A percentile compares a stretch with the other conserved stretches of the same genome.
phyloP scores from a whole-genome alignment of 2,797 vertebrate species.

The Thunnus albacares region DNA sequence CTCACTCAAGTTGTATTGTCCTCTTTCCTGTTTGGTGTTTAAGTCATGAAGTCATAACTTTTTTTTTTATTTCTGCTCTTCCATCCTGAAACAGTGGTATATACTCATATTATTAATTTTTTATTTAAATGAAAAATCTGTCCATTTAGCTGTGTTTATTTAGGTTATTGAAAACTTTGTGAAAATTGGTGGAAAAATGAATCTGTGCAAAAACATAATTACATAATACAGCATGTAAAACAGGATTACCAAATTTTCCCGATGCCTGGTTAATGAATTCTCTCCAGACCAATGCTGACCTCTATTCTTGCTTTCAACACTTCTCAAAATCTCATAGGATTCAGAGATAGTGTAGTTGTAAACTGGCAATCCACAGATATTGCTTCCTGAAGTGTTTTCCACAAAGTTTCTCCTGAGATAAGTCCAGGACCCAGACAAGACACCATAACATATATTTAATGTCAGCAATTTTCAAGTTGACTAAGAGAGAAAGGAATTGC shows the following conservation, averaged over 20 bases:
- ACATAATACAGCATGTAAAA: neutral
- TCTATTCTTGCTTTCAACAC: neutral
- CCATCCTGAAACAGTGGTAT: neutral
- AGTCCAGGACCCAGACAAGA: constrained; percentile 38
- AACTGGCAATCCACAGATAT: neutral
- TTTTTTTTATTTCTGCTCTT: neutral
- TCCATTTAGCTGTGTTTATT: neutral
- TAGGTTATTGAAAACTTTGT: neutral
- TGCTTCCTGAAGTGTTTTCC: constrained; percentile 11
- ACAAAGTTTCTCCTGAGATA: constrained; percentile 12
- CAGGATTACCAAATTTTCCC: neutral
- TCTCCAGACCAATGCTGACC: neutral
- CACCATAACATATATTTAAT: constrained; percentile 51
- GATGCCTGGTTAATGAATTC: neutral
- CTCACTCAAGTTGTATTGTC: neutral
- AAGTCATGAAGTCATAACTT: no score
- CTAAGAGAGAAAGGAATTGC: constrained; percentile 64
- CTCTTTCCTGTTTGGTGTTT: neutral
- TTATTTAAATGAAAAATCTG: no score
- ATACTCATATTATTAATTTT: no score
- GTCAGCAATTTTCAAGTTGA: constrained; percentile 71
- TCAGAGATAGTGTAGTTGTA: neutral
- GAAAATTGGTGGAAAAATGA: neutral
- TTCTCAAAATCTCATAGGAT: neutral
- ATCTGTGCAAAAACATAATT: neutral